Conservation (phyloP, 2,888 invertebrate genomes). For the Subacronicta megacephala region DNA sequence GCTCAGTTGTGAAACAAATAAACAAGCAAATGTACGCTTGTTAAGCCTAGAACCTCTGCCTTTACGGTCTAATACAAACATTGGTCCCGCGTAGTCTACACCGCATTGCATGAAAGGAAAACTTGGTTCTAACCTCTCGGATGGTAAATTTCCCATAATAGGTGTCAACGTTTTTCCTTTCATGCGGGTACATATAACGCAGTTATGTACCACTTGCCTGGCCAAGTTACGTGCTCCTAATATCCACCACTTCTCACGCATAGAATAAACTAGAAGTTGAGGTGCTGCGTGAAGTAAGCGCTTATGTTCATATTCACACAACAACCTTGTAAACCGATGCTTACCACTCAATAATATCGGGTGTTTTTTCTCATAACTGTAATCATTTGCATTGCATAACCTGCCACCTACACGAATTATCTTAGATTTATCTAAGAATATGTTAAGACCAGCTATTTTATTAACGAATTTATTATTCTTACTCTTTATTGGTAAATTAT, state of each 20-base stretch:
- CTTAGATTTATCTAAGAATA: conserved; percentile 7
- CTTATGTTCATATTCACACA: conserved; percentile 9
- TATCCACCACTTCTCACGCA: conserved; percentile 9
- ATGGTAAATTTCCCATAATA: conserved; percentile 13
- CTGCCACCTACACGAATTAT: conserved; percentile 18
- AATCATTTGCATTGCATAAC: background rate
- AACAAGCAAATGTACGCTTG: conserved; percentile 12
- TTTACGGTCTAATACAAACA: conserved; percentile 7
- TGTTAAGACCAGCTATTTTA: conserved; percentile 7
- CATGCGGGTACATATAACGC: conserved; percentile 9
- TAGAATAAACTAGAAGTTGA: background rate
- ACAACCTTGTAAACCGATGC: conserved; percentile 5
- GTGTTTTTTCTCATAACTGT: conserved; percentile 10
- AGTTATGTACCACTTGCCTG: conserved; percentile 3
- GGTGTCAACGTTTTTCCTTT: conserved; percentile 5
- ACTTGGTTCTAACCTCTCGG: background rate
- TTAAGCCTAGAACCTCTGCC: conserved; percentile 6
- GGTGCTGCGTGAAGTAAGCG: conserved; percentile 11
- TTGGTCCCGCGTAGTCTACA: conserved; percentile 11
- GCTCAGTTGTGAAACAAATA: conserved; percentile 13
- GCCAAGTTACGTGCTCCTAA: conserved; percentile 11
- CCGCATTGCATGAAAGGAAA: conserved; percentile 12
- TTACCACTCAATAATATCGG: too few relatives aligned
- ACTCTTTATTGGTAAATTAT: background rate
- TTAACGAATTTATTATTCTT: background rate